Conservation (phyloP, 1,140 invertebrate species). For the Sinonovacula constricta region DNA sequence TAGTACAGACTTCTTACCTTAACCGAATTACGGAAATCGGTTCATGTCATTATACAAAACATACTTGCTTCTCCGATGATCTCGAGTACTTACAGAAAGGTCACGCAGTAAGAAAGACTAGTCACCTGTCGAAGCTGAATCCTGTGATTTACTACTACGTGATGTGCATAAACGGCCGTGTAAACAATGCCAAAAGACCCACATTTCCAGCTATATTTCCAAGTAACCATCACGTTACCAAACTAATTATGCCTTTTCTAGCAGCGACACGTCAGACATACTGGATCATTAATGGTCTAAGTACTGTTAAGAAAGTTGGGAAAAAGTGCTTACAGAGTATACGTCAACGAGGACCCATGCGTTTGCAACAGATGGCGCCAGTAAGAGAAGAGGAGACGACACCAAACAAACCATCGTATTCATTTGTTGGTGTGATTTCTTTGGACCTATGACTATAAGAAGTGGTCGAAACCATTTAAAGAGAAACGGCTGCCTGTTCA, state of each 20-base stretch:
- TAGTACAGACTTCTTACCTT: neutral
- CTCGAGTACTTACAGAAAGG: slow-evolving; percentile 16
- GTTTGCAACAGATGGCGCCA: slow-evolving; percentile 30
- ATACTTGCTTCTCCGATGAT: too few species aligned
- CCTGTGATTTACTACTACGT: slow-evolving; percentile 11
- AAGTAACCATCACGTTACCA: neutral
- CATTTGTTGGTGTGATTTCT: slow-evolving; percentile 37
- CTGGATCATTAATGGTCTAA: slow-evolving; percentile 36
- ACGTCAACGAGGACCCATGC: neutral
- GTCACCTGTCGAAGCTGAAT: slow-evolving; percentile 16
- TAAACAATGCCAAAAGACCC: slow-evolving; percentile 13
- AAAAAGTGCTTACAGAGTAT: slow-evolving; percentile 19
- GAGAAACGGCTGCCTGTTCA: slow-evolving; percentile 44
- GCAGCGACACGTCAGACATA: slow-evolving; percentile 13
- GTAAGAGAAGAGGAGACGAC: slow-evolving; percentile 21
- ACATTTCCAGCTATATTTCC: slow-evolving; percentile 40
- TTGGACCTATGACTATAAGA: slow-evolving; percentile 49
- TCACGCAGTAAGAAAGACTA: neutral
- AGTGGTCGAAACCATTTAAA: slow-evolving; percentile 33
- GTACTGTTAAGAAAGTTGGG: neutral
- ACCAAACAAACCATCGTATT: slow-evolving; percentile 22
- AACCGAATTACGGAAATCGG: slow-evolving; percentile 20
- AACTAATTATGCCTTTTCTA: slow-evolving; percentile 16
- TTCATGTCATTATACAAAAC: too few species aligned
- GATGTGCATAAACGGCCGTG: slow-evolving; percentile 38